Percentiles rank a stretch among this genome's conserved stretches.
Evolutionary conservation across 2,888 invertebrate species (phyloP).

Genomic region (Patella pellucida): DNA sequence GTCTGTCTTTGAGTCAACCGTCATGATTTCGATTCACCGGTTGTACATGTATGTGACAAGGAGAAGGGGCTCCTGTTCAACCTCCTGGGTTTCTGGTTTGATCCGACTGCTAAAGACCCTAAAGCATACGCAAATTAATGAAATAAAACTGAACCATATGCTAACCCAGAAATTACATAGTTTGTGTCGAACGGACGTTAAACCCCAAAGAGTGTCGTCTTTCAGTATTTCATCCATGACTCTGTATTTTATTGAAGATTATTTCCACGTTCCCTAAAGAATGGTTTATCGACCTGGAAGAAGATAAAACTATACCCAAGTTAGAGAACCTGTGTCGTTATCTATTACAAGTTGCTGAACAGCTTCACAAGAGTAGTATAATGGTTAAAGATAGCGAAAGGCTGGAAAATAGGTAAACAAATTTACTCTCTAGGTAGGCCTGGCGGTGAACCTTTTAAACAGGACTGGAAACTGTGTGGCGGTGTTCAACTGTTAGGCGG

Average conservation of each 20-base stretch:
- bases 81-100: no score
- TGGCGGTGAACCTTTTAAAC: no score
- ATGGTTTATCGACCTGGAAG: conserved; percentile 63
- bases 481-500: neutral
- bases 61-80: no score
- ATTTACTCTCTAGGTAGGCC: neutral
- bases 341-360: conserved; percentile 55
- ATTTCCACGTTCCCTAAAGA: conserved; percentile 63
- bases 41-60: no score
- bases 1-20: no score
- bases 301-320: conserved; percentile 64
- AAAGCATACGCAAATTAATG: no score
- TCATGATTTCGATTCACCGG: no score
- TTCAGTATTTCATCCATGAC: neutral
- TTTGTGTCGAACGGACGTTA: no score
- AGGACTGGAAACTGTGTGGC: neutral
- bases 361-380: conserved; percentile 48
- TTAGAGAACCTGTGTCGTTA: conserved; percentile 65
- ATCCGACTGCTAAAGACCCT: no score
- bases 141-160: no score
- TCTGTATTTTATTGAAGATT: conserved; percentile 48
- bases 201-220: neutral
- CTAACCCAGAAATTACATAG: no score
- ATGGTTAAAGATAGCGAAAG: conserved; percentile 45
- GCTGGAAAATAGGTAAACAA: conserved; percentile 53